phyloP scores from a whole-genome alignment of 2,797 vertebrate genomes.

The Botia almorhae region DNA sequence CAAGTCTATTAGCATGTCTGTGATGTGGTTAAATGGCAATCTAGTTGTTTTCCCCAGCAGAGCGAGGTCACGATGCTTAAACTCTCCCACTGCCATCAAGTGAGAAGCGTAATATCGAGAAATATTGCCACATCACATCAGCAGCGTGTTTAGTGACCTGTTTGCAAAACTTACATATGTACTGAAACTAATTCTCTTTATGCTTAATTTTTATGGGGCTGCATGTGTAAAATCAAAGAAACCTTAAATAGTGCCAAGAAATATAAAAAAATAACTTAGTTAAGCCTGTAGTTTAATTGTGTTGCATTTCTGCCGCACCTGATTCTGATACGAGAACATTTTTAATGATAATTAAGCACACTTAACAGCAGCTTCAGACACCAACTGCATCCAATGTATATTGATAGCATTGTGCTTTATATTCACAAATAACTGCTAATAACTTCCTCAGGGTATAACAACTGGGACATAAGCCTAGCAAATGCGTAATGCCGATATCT shows the following conservation, averaged over 20 bases:
- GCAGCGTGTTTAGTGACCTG: conserved; percentile 30
- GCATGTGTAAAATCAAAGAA: neutral
- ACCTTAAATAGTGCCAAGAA: neutral
- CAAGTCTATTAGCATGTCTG: conserved; percentile 45
- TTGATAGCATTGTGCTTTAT: neutral
- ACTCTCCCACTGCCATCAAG: conserved; percentile 5
- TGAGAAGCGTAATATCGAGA: conserved; percentile 20
- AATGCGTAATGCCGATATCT: neutral
- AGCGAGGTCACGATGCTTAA: conserved; percentile 22
- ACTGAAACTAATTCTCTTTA: conserved; percentile 18
- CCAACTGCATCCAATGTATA: neutral
- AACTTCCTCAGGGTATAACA: neutral
- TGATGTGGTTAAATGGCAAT: conserved; percentile 49
- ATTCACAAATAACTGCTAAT: neutral
- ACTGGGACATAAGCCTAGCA: neutral
- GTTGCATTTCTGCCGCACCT: no score
- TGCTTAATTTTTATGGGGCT: neutral
- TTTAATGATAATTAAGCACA: no score
- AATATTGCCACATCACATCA: conserved; percentile 1
- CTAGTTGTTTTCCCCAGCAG: conserved; percentile 34
- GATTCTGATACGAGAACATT: no score
- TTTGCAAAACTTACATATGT: conserved; percentile 27
- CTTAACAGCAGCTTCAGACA: neutral
- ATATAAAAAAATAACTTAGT: neutral
- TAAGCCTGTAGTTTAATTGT: no score